Evolutionary conservation across 2,888 invertebrate genomes (phyloP).

Genomic region (Dicyrtoma fusca): DNA sequence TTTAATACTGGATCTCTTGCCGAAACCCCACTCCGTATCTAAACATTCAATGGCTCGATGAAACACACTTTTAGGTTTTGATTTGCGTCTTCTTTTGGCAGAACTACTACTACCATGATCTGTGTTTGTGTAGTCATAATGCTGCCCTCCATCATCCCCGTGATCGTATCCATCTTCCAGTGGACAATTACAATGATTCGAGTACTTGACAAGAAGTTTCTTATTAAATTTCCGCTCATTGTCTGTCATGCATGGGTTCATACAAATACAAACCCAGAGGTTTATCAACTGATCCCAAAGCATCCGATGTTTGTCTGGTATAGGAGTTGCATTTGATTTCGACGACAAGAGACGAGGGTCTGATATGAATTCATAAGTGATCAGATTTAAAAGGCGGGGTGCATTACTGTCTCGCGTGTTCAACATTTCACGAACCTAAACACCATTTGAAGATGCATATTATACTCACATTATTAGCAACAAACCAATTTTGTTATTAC

Average conservation of each 20-base stretch:
- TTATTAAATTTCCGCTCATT: conserved; percentile 25
- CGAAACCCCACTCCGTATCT: conserved; percentile 35
- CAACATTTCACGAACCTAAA: conserved; percentile 80
- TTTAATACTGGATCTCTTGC: conserved; percentile 20
- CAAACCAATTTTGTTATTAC: too few species aligned
- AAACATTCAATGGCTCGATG: conserved; percentile 30
- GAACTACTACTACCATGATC: conserved; percentile 9
- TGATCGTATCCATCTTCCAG: conserved; percentile 29
- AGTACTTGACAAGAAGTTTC: conserved; percentile 28
- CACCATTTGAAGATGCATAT: too few species aligned
- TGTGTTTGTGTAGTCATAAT: conserved; percentile 19
- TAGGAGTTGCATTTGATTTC: conserved; percentile 80
- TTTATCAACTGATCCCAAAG: conserved; percentile 80
- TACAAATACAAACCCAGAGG: conserved; percentile 43
- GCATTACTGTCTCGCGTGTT: conserved; percentile 83
- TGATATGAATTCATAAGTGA: conserved; percentile 84
- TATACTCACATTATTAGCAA: too few species aligned
- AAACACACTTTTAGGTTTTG: conserved; percentile 29
- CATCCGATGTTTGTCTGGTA: conserved; percentile 83
- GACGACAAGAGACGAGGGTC: conserved; percentile 78
- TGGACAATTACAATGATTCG: conserved; percentile 30
- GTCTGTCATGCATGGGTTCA: conserved; percentile 36
- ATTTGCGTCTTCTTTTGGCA: conserved; percentile 23
- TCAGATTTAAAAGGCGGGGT: conserved; percentile 79
- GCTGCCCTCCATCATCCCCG: conserved; percentile 13